Percentiles rank a stretch among this genome's conserved stretches.
phyloP scores from a whole-genome alignment of 2,888 invertebrate genomes.

The Drosophila mayaguana region DNA sequence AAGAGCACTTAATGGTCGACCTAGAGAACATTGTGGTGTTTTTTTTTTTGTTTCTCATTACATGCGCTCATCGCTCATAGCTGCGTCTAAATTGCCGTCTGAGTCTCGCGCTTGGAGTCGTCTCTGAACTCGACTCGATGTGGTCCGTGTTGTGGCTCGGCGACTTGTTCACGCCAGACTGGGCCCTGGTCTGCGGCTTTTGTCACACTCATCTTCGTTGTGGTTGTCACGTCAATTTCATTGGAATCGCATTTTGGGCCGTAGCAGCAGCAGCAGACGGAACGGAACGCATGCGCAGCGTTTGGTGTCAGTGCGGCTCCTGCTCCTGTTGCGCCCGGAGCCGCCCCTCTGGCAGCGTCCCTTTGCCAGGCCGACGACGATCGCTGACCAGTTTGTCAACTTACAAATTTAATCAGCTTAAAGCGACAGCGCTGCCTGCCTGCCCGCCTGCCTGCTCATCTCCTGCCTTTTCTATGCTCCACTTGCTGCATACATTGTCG shows the following conservation, averaged over 20 bases:
- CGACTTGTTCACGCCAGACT: slow-evolving; percentile 51
- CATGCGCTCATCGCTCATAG: slow-evolving; percentile 7
- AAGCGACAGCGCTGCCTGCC: slow-evolving; percentile 42
- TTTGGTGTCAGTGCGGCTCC: slow-evolving; percentile 7
- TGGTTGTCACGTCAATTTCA: slow-evolving; percentile 75
- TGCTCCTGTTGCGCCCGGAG: background rate
- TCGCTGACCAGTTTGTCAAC: slow-evolving; percentile 74
- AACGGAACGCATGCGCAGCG: slow-evolving; percentile 65
- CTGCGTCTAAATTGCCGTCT: slow-evolving; percentile 5
- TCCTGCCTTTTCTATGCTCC: slow-evolving; percentile 38
- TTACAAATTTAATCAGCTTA: slow-evolving; percentile 82
- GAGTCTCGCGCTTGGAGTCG: slow-evolving; percentile 5
- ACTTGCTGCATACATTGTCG: slow-evolving; percentile 48
- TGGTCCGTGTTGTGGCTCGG: slow-evolving; percentile 44
- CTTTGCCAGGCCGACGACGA: slow-evolving; percentile 9
- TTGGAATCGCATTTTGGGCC: slow-evolving; percentile 75
- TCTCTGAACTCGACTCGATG: slow-evolving; percentile 26
- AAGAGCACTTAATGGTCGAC: slow-evolving; percentile 19
- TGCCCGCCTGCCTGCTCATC: slow-evolving; percentile 1
- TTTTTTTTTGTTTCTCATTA: slow-evolving; percentile 3
- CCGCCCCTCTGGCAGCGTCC: background rate
- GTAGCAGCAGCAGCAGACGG: slow-evolving; percentile 11
- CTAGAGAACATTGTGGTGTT: background rate
- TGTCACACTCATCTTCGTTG: slow-evolving; percentile 78
- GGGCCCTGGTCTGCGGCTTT: slow-evolving; percentile 50